Percentiles rank a stretch among this genome's conserved stretches.
Evolutionary conservation across 2,113 vertebrate species (phyloP).

Genomic region (Numida meleagris): DNA sequence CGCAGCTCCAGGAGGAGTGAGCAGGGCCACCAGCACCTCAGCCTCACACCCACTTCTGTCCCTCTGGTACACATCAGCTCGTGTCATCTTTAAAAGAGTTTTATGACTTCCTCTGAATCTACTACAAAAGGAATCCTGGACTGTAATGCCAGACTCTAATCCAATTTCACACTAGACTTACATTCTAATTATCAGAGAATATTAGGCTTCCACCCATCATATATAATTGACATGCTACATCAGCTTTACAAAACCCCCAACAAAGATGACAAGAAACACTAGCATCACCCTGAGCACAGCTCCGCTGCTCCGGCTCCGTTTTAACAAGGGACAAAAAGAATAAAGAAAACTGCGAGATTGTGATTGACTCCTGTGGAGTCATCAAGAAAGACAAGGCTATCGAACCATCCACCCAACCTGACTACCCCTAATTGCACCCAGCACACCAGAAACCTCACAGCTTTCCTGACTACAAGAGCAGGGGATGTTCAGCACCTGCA

Average conservation of each 20-base stretch:
- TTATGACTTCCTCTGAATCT: constrained; percentile 58
- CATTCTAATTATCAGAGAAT: constrained; percentile 63
- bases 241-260: constrained; percentile 55
- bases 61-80: background rate
- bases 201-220: constrained; percentile 69
- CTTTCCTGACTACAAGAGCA: background rate
- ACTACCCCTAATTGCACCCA: background rate
- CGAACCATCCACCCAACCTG: background rate
- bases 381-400: background rate
- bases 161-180: constrained; percentile 71
- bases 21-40: background rate
- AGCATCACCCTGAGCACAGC: constrained; percentile 22
- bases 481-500: background rate
- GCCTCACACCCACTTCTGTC: background rate
- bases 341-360: background rate
- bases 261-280: constrained; percentile 47
- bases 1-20: background rate
- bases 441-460: background rate
- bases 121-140: constrained; percentile 28
- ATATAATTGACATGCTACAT: constrained; percentile 44
- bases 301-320: accelerated
- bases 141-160: constrained; percentile 36
- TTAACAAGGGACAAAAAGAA: background rate
- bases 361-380: accelerated
- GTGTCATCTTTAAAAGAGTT: constrained; percentile 7